These are phyloP conservation scores for Brachyalestes nurse DNA, from an alignment of 2,797 vertebrate genomes.

Conservation along the genomic window DNA sequence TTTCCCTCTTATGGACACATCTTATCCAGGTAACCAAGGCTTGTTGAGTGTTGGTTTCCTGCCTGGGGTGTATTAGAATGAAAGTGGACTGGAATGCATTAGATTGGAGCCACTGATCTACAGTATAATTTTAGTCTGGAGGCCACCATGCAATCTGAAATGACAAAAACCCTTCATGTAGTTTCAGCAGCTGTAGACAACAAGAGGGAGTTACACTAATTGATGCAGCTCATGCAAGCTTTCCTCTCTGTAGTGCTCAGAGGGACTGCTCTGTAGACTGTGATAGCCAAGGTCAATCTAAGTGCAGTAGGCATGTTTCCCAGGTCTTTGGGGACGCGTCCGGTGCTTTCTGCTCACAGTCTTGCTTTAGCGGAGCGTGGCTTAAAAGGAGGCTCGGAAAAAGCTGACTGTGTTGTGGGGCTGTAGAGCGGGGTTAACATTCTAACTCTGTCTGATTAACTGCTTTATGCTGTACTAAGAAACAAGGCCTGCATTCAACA, in stretches of 20 bases:
- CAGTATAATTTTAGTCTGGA: not conserved
- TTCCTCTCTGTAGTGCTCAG: slow-evolving; percentile 21
- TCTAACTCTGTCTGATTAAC: slow-evolving; percentile 20
- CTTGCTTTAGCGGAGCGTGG: slow-evolving; percentile 41
- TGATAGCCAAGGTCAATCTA: slow-evolving; percentile 46
- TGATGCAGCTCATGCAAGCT: slow-evolving; percentile 28
- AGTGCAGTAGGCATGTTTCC: slow-evolving; percentile 47
- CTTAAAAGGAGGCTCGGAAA: slow-evolving; percentile 32
- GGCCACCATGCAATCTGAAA: not conserved
- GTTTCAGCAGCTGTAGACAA: not conserved
- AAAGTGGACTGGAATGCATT: not conserved
- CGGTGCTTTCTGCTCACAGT: slow-evolving; percentile 31
- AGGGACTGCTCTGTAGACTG: slow-evolving; percentile 15
- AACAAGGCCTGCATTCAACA: slow-evolving; percentile 18
- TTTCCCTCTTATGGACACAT: not conserved
- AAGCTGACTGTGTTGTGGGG: slow-evolving; percentile 8
- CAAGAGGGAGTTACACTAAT: slow-evolving; percentile 32
- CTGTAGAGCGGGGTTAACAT: slow-evolving; percentile 13
- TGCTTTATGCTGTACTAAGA: slow-evolving; percentile 24
- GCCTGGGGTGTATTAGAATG: not conserved
- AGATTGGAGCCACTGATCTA: not conserved
- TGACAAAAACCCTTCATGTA: not conserved
- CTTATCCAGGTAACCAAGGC: not conserved
- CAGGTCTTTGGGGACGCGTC: slow-evolving; percentile 43
- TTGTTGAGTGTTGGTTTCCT: not conserved